phyloP scores from a whole-genome alignment of 2,888 invertebrate species.

The Caenorhabditis plicata region DNA sequence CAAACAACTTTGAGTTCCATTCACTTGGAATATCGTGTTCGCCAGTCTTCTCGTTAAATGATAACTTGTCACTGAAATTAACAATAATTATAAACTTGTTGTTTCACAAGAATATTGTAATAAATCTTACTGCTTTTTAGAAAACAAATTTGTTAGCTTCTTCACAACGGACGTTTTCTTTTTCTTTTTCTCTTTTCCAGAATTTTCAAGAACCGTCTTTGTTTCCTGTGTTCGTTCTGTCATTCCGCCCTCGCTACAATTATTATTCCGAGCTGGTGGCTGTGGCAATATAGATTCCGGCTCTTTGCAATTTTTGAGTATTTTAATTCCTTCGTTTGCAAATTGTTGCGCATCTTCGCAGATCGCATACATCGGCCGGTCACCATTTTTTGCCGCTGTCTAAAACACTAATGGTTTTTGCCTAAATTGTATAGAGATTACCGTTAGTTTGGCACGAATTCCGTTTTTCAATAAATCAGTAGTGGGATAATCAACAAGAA shows the following conservation, averaged over 20 bases:
- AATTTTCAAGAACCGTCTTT: neutral
- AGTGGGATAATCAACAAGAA: neutral
- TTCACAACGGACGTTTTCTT: neutral
- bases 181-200: neutral
- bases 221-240: no score
- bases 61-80: no score
- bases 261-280: no score
- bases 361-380: neutral
- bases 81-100: no score
- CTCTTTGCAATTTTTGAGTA: neutral
- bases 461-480: neutral
- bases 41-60: neutral
- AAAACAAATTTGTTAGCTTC: no score
- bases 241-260: no score
- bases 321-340: neutral
- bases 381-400: neutral
- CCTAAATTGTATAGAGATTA: neutral
- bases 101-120: no score
- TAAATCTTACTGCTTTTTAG: no score
- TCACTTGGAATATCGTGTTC: slow-evolving; percentile 1
- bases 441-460: neutral
- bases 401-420: neutral
- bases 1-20: slow-evolving; percentile 1
- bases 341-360: neutral
- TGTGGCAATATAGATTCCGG: neutral